Percentiles rank a stretch among this genome's conserved stretches.
Evolutionary conservation across 92 coral and sea anemone species (phyloP).

Genomic region (Montipora capitata): DNA sequence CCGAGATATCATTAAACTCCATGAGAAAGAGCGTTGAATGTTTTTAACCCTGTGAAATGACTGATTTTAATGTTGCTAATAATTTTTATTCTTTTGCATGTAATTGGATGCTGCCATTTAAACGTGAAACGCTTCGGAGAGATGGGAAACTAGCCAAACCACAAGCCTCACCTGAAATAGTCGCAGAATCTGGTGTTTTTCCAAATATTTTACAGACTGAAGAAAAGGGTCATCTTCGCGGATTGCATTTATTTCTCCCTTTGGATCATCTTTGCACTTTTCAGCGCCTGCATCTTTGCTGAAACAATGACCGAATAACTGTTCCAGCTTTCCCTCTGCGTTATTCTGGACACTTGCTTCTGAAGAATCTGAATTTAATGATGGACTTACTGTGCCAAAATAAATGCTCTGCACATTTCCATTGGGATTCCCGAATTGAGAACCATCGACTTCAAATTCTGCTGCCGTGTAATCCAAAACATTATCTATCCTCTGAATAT

Average conservation of each 20-base stretch:
- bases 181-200: slow-evolving; percentile 78
- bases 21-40: too few relatives aligned
- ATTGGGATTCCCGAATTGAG: not conserved
- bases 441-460: not conserved
- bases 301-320: not conserved
- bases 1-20: too few relatives aligned
- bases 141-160: not conserved
- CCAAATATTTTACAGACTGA: slow-evolving; percentile 84
- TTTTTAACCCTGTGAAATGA: too few relatives aligned
- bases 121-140: not conserved
- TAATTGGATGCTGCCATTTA: not conserved
- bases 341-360: slow-evolving; percentile 12
- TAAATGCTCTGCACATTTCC: not conserved
- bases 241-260: not conserved
- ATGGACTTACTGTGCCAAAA: not conserved
- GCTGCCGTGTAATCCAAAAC: not conserved
- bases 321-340: not conserved
- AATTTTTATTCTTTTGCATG: too few relatives aligned
- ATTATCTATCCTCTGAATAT: not conserved
- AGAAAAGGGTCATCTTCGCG: slow-evolving; percentile 72
- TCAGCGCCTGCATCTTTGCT: not conserved
- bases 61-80: not conserved
- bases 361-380: slow-evolving; percentile 17
- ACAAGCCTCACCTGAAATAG: slow-evolving; percentile 85
- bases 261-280: not conserved